Conservation (phyloP, 2,113 vertebrate species). For the Scopus umbretta region DNA sequence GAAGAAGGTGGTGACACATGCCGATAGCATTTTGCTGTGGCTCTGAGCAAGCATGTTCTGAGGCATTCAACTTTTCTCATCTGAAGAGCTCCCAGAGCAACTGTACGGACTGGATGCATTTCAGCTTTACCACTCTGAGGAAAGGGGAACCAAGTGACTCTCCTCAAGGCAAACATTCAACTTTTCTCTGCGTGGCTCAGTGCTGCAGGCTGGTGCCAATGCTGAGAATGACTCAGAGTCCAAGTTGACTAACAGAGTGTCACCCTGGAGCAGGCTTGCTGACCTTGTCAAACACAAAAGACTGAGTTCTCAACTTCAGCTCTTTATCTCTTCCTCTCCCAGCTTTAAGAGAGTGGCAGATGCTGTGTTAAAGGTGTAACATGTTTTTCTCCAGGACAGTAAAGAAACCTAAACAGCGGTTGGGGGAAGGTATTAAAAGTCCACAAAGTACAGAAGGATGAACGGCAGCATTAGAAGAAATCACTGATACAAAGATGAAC, state of each 20-base stretch:
- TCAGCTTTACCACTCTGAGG: not conserved
- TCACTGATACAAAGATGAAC: not conserved
- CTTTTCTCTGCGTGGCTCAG: not conserved
- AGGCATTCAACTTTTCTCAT: not conserved
- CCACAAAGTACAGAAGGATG: not conserved
- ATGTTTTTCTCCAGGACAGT: not conserved
- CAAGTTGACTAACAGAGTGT: not conserved
- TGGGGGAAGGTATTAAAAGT: not conserved
- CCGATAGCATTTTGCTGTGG: not conserved
- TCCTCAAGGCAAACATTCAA: not conserved
- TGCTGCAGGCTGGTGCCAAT: not conserved
- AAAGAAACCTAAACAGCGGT: not conserved
- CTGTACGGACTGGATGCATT: not conserved
- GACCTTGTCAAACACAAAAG: not conserved
- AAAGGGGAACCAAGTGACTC: not conserved
- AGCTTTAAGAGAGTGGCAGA: not conserved
- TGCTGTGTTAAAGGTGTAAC: not conserved
- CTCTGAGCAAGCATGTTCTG: not conserved
- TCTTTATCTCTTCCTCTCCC: not conserved
- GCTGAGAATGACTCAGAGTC: not conserved
- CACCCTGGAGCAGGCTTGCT: not conserved
- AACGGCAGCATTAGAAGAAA: not conserved
- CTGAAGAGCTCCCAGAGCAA: not conserved
- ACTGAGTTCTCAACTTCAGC: not conserved
- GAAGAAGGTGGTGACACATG: not conserved